Conservation (phyloP, 2,113 vertebrate genomes). For the Trogon melanurus region DNA sequence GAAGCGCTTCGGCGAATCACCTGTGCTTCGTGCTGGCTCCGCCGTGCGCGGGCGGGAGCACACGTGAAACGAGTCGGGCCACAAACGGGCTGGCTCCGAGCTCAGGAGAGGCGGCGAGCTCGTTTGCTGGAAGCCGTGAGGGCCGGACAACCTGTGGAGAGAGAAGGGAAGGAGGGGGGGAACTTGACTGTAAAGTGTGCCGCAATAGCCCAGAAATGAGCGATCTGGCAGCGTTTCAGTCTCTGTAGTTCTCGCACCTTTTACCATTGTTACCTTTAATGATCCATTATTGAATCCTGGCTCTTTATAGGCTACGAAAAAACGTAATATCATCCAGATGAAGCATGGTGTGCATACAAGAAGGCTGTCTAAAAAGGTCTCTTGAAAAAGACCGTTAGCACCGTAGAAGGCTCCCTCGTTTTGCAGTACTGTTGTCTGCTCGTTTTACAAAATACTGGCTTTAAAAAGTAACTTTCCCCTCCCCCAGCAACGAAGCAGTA, state of each 20-base stretch:
- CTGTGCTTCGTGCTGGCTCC: not conserved
- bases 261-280: conserved; percentile 17
- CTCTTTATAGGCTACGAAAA: not conserved
- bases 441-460: not conserved
- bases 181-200: not conserved
- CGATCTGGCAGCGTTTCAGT: not conserved
- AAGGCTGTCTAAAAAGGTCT: not conserved
- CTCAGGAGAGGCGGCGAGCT: not conserved
- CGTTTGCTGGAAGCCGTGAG: not conserved
- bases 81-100: fast-evolving
- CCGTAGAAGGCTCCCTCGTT: not conserved
- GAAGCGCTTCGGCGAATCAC: not conserved
- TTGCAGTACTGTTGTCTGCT: not conserved
- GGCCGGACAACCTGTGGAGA: not conserved
- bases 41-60: not conserved
- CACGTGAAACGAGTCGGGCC: fast-evolving
- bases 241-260: conserved; percentile 16
- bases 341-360: fast-evolving
- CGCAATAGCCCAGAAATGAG: not conserved
- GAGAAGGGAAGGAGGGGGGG: not conserved
- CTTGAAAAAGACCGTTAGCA: not conserved
- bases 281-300: not conserved
- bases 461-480: not conserved
- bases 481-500: not conserved
- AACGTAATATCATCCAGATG: not conserved